phyloP scores from a whole-genome alignment of 1,140 invertebrate genomes.

The Drosophila rufa region DNA sequence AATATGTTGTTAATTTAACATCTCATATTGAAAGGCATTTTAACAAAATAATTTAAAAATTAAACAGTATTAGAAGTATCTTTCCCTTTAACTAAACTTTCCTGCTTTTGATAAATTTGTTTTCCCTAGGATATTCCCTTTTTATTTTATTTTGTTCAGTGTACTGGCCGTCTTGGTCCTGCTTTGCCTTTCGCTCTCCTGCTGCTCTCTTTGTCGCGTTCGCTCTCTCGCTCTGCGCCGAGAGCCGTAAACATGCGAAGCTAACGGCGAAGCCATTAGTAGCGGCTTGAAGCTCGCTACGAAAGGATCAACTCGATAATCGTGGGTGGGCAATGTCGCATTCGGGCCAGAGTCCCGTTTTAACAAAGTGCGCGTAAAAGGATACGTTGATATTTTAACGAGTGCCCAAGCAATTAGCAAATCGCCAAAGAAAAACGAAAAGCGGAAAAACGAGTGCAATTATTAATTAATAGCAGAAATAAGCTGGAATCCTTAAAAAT shows the following conservation, averaged over 20 bases:
- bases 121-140: too few species aligned
- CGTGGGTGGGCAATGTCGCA: slow-evolving; percentile 14
- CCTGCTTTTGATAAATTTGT: too few species aligned
- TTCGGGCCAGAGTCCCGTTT: slow-evolving; percentile 1
- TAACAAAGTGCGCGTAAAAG: slow-evolving; percentile 52
- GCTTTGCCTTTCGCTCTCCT: slow-evolving; percentile 14
- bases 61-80: too few species aligned
- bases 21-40: too few species aligned
- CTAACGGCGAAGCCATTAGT: slow-evolving; percentile 37
- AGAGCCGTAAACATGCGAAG: slow-evolving; percentile 32
- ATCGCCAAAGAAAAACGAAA: not conserved
- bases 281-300: slow-evolving; percentile 60
- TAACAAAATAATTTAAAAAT: too few species aligned
- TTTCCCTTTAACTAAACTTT: too few species aligned
- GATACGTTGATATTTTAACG: slow-evolving; percentile 49
- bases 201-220: slow-evolving; percentile 1
- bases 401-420: not conserved
- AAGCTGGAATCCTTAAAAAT: not conserved
- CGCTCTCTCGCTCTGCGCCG: slow-evolving; percentile 8
- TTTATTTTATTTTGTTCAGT: not conserved
- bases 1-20: not conserved
- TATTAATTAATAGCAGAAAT: not conserved
- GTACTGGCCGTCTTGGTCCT: slow-evolving; percentile 20
- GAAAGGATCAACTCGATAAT: slow-evolving; percentile 59
- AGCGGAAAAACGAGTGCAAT: not conserved